Evolutionary conservation across 1,140 invertebrate species (phyloP).

Genomic region (Drosophila athabasca): DNA sequence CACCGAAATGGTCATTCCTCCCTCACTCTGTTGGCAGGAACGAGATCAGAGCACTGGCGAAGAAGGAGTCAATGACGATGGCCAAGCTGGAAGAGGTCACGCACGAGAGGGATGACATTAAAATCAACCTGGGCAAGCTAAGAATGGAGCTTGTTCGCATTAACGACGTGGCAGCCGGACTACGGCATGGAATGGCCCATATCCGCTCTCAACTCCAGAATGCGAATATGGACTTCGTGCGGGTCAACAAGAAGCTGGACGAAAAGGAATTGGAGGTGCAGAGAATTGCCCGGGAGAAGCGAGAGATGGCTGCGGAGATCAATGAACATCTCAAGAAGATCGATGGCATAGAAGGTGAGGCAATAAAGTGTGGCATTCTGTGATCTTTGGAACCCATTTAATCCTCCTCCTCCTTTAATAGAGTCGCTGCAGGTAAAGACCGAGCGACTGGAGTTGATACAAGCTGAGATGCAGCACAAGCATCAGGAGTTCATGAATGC

Average conservation of each 20-base stretch:
- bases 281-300: conserved; percentile 25
- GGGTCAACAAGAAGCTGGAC: conserved; percentile 17
- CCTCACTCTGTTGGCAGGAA: conserved; percentile 15
- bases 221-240: conserved; percentile 5
- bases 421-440: conserved; percentile 9
- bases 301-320: conserved; percentile 28
- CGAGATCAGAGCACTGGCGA: conserved; percentile 16
- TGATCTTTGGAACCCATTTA: not conserved
- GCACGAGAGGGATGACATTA: conserved; percentile 22
- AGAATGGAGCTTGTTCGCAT: conserved; percentile 24
- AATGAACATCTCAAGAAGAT: conserved; percentile 38
- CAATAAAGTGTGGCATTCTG: too few species aligned
- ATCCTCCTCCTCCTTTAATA: not conserved
- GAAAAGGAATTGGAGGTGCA: conserved; percentile 21
- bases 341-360: conserved; percentile 55
- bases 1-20: not conserved
- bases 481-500: conserved; percentile 86
- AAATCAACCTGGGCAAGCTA: conserved; percentile 16
- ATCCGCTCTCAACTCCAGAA: conserved; percentile 28
- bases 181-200: conserved; percentile 25
- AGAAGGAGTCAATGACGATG: conserved; percentile 11
- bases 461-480: conserved; percentile 85
- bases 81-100: conserved; percentile 25
- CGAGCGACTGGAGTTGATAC: conserved; percentile 85
- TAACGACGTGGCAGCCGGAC: conserved; percentile 13